phyloP scores from a whole-genome alignment of 2,113 vertebrate species.

The Scomber japonicus region DNA sequence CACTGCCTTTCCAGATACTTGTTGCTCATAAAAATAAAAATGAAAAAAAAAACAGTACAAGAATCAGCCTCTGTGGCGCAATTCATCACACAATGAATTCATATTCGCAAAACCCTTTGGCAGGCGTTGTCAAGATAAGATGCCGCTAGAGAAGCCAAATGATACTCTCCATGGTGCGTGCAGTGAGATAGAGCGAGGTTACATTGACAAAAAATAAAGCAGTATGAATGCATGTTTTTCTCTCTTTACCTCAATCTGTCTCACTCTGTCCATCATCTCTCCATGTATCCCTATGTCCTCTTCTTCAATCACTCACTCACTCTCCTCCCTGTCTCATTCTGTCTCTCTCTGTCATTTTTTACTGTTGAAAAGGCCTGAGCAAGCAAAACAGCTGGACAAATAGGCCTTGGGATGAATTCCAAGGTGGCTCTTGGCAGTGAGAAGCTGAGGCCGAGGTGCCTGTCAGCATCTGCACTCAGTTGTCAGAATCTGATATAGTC shows the following conservation, averaged over 20 bases:
- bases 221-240: conserved; percentile 33
- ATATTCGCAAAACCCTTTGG: conserved; percentile 61
- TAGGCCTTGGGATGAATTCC: conserved; percentile 68
- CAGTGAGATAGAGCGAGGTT: conserved; percentile 24
- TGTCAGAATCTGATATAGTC: conserved; percentile 80
- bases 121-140: conserved; percentile 54
- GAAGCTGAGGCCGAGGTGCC: conserved; percentile 50
- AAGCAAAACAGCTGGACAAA: conserved; percentile 77
- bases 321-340: not conserved
- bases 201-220: conserved; percentile 33
- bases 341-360: conserved; percentile 37
- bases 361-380: conserved; percentile 56
- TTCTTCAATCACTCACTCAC: conserved; percentile 22
- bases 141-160: conserved; percentile 44
- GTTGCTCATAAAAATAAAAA: conserved; percentile 53
- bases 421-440: conserved; percentile 71
- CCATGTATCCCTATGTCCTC: conserved; percentile 19
- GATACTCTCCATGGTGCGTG: conserved; percentile 48
- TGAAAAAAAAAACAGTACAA: conserved; percentile 35
- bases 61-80: conserved; percentile 40
- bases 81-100: conserved; percentile 53
- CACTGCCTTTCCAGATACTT: conserved; percentile 59
- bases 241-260: conserved; percentile 10
- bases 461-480: conserved; percentile 75
- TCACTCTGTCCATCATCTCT: conserved; percentile 44